Base-by-base conservation (phyloP, 92 coral and sea anemone genomes). In the Umimayanthus kanabou region DNA sequence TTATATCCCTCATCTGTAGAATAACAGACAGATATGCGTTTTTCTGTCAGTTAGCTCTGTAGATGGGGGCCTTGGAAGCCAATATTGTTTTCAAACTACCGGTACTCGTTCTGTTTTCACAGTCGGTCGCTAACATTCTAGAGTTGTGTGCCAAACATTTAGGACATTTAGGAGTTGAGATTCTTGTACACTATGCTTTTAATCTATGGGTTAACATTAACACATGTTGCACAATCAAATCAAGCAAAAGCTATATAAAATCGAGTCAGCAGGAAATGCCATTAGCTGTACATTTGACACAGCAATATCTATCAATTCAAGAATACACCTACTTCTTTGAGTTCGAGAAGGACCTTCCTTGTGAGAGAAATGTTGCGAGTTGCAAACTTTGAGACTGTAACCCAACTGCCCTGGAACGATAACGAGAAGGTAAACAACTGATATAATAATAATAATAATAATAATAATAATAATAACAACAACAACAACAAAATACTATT, bases 261-360 rank as follows among this genome's bases (percentile, higher is more conserved):
- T 25, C 30, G n/a, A 8, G 13, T n/a, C 29, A 28, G 25, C 30
- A 7, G 26, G 33, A 67, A 67, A 67, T 47, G 50, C 50, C 50
- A 47, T 11, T 33, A 33, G 37, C 37, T 33, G 37, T 33, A 33
- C 8, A 10, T 45, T 55, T 55, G 64, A 69, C 33, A 70, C 14
- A 70, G 22, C 16, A 28, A 71, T 26, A 26, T 3, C 29, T 4
- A 9, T 71, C 4, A 71, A 71, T 0, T 67, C 2, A 11, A 26
- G 10, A 7, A 14, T 72, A 72, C 22, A 67, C 87, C 65, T 83
- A 96, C 99, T 96, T 93, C 93, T 85, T 96, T 96, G 1, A 96
- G 93, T 80, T 96, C 99, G 33, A 95, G 77, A 23, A 93, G 92
- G 22, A 96, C 96, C 84, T 91, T 95, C 77, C 99, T 92, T 25